These are phyloP conservation scores for Tribolium castaneum DNA, from an alignment of 1,140 invertebrate species.

Conservation along the genomic window DNA sequence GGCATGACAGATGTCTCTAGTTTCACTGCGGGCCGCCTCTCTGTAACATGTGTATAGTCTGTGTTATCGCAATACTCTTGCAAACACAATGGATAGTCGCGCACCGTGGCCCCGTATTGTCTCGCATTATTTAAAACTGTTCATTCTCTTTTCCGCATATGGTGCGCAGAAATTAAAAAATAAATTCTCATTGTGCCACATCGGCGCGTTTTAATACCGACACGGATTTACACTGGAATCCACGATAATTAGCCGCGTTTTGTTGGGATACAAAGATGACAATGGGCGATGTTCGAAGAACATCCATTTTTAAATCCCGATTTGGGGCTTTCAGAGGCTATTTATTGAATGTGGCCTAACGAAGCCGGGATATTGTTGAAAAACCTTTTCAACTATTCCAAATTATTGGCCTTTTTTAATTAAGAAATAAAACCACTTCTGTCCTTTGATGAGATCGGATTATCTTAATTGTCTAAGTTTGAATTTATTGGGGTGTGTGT, in stretches of 20 bases:
- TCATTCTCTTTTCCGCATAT: slow-evolving; percentile 21
- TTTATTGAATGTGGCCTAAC: no score
- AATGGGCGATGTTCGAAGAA: neutral
- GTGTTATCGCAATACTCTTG: slow-evolving; percentile 33
- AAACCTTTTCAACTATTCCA: no score
- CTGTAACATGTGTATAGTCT: slow-evolving; percentile 25
- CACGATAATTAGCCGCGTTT: neutral
- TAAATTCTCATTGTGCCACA: slow-evolving; percentile 23
- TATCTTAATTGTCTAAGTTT: no score
- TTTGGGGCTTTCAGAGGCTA: neutral
- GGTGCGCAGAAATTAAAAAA: slow-evolving; percentile 35
- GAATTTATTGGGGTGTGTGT: no score
- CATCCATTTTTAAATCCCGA: neutral
- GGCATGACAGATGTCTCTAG: slow-evolving; percentile 42
- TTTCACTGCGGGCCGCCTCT: slow-evolving; percentile 37
- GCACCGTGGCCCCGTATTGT: slow-evolving; percentile 13
- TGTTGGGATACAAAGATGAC: neutral
- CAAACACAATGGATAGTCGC: slow-evolving; percentile 26
- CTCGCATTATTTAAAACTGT: slow-evolving; percentile 28
- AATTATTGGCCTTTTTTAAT: no score
- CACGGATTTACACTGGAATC: neutral
- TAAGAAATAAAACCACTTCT: no score
- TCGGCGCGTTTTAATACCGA: neutral
- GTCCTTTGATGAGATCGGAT: no score
- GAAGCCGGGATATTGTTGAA: no score